Evolutionary conservation across 1,140 invertebrate species (phyloP), one percentile per base, ranked within the genome.

Genomic region (Habropoda laboriosa): DNA sequence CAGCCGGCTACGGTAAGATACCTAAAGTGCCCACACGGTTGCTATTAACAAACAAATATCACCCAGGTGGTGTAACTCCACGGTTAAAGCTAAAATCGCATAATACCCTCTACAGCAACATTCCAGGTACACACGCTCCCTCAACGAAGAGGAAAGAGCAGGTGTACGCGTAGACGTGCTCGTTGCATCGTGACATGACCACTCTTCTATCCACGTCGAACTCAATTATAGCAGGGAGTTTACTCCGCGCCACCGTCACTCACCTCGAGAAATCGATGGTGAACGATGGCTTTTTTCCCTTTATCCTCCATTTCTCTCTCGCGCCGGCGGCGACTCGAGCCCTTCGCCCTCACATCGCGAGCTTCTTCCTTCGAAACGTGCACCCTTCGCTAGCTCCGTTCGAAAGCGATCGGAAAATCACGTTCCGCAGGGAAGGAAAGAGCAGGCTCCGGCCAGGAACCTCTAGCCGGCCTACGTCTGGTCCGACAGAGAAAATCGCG

Each of bases 191-290:
- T n/a, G 45, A 40, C 38, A 80, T 60, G 73, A 47, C 38, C 76
- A 79, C 70, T 61, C 74, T 82, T 81, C 79, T 66, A 86, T 67
- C 42, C 70, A 79, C 83, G 78, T 75, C 74, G 83, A 85, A 85
- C 79, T 85, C 84, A 82, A 86, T 86, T 86, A 86, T 82, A 81
- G 79, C 63, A 47, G 45, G 35, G 66, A 85, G 84, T 85, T 85
- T 86, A 79, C 79, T 82, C 71, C 81, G 63, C 58, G 79, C 74
- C 76, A 55, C 63, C 82, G 82, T 81, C 82, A 75, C 63, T 86
- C 83, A 79, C 49, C 84, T 74, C 73, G 79, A 86, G 82, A 82
- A 86, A 86, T 86, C 84, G 84, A 86, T 86, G 83, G 73, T 78
- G 83, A 85, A 81, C 82, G 79, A 85, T 85, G 79, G 73, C 74